Conservation (phyloP, 2,797 vertebrate genomes). For the Anas georgica region DNA sequence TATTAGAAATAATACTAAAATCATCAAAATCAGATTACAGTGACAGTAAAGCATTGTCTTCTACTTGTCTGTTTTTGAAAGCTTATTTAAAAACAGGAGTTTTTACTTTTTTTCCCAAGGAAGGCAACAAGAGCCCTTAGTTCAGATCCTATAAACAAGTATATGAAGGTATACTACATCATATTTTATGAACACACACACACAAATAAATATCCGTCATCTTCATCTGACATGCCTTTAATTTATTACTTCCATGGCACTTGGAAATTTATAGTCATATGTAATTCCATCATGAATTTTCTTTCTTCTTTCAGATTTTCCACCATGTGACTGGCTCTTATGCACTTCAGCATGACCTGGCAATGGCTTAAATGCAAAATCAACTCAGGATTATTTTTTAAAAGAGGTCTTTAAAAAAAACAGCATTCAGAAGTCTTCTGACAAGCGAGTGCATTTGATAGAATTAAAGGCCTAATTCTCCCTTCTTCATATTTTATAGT, state of each 20-base stretch:
- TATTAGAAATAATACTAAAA: background rate
- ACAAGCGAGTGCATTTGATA: slow-evolving; percentile 4
- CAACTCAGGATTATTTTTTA: slow-evolving; percentile 30
- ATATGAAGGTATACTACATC: background rate
- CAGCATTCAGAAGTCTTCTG: slow-evolving; percentile 16
- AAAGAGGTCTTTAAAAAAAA: slow-evolving; percentile 23
- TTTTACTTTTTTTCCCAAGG: background rate
- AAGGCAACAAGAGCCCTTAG: background rate
- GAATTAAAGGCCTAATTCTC: slow-evolving; percentile 48
- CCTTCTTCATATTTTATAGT: slow-evolving; percentile 26
- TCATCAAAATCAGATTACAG: background rate
- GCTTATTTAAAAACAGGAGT: background rate
- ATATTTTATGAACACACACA: background rate
- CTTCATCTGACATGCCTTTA: slow-evolving; percentile 24
- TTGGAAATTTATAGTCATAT: slow-evolving; percentile 26
- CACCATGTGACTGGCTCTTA: slow-evolving; percentile 91
- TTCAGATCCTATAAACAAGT: background rate
- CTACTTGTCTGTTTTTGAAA: background rate
- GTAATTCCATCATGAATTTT: slow-evolving; percentile 40
- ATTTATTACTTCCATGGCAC: slow-evolving; percentile 39
- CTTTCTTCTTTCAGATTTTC: slow-evolving; percentile 86
- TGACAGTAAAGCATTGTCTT: background rate
- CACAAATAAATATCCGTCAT: slow-evolving; percentile 11
- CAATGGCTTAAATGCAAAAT: slow-evolving; percentile 83
- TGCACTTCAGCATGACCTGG: slow-evolving; percentile 87